Conservation (phyloP, 2,113 vertebrate species). For the Dasyurus viverrinus region DNA sequence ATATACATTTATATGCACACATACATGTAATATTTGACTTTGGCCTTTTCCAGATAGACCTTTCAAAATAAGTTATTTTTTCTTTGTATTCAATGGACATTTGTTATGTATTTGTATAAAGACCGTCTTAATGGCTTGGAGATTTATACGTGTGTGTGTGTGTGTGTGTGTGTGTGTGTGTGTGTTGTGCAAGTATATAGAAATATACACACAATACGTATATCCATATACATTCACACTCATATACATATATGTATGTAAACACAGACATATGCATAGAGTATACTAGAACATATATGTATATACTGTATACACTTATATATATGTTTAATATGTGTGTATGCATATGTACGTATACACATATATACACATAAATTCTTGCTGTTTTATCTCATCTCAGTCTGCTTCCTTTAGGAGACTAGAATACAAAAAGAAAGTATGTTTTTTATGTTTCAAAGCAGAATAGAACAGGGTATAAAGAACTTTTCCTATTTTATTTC, state of each 20-base stretch:
- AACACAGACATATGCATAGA: neutral
- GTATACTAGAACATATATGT: neutral
- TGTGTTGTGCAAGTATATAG: neutral
- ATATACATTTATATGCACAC: neutral
- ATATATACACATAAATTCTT: neutral
- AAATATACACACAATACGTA: neutral
- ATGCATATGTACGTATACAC: neutral
- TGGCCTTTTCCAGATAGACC: neutral
- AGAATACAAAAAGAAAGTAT: slow-evolving; percentile 44
- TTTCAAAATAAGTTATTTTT: neutral
- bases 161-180: neutral
- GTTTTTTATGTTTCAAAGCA: slow-evolving; percentile 32
- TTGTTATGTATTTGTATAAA: neutral
- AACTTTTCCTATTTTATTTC: slow-evolving; percentile 63
- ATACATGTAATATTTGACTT: neutral
- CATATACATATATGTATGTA: neutral
- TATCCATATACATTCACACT: neutral
- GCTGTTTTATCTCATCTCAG: neutral
- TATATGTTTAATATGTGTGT: neutral
- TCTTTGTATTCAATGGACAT: neutral
- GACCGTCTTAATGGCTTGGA: neutral
- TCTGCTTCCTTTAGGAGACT: slow-evolving; percentile 55
- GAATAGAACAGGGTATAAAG: slow-evolving; percentile 58
- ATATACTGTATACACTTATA: neutral
- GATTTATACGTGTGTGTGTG: neutral